These are phyloP conservation scores for Micromussa lordhowensis DNA, from an alignment of 92 coral and sea anemone species.

Conservation along the genomic window DNA sequence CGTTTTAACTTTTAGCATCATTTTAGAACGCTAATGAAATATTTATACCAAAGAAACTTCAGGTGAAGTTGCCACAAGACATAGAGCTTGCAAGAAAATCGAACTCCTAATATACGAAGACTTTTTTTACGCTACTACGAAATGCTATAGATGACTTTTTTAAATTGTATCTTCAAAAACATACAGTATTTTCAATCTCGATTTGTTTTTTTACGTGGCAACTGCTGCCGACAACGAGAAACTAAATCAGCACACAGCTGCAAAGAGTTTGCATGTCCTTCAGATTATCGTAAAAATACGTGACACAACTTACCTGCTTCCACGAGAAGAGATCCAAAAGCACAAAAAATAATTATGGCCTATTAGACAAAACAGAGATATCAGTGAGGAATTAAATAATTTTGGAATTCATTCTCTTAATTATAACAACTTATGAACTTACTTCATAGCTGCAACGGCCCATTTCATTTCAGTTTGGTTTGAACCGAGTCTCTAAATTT, in stretches of 20 bases:
- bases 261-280: neutral
- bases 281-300: neutral
- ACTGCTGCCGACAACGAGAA: neutral
- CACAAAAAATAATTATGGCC: neutral
- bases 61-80: neutral
- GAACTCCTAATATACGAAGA: neutral
- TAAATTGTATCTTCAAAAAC: neutral
- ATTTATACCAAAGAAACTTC: neutral
- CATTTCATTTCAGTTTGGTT: neutral
- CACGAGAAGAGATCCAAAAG: neutral
- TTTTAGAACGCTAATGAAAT: neutral
- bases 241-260: neutral
- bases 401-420: neutral
- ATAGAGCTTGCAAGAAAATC: neutral
- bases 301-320: neutral
- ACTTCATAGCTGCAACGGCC: neutral
- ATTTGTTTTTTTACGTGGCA: neutral
- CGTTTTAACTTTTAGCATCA: neutral
- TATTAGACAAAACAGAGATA: neutral
- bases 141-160: neutral
- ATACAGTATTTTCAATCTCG: neutral
- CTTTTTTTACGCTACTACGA: neutral
- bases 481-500: neutral
- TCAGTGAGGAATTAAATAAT: neutral
- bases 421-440: neutral